These are phyloP conservation scores for Dendrocincla tyrannina DNA, from an alignment of 2,797 vertebrate species.

Conservation along the genomic window DNA sequence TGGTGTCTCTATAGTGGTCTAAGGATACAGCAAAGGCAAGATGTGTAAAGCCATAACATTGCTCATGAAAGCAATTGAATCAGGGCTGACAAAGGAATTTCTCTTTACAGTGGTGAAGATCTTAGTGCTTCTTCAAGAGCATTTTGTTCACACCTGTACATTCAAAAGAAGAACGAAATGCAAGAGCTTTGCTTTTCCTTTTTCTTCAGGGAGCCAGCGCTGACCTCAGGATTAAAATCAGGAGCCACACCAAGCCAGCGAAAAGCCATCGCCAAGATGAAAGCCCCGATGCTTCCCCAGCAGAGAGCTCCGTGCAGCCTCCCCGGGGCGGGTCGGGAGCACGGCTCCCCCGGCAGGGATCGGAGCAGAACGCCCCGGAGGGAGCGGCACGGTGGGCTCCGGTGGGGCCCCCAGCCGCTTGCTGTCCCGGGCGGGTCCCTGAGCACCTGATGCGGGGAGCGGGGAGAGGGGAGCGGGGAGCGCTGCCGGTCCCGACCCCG, in stretches of 20 bases:
- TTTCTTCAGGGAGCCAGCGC: not conserved
- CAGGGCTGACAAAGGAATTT: constrained; percentile 14
- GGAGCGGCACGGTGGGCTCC: not conserved
- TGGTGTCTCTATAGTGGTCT: not conserved
- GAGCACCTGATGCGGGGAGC: not conserved
- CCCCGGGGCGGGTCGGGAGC: not conserved
- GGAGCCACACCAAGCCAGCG: not conserved
- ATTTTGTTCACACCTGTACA: not conserved
- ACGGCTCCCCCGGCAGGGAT: not conserved
- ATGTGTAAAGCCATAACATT: not conserved
- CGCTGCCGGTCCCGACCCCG: not conserved
- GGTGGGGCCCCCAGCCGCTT: not conserved
- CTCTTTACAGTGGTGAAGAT: not conserved
- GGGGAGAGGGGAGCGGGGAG: not conserved
- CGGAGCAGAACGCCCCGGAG: not conserved
- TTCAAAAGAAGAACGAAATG: not conserved
- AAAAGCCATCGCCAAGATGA: not conserved
- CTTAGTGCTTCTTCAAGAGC: not conserved
- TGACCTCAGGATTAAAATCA: not conserved
- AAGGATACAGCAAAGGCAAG: not conserved
- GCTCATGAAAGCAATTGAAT: not conserved
- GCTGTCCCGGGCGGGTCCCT: constrained; percentile 28
- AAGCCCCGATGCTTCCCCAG: not conserved
- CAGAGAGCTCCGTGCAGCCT: not conserved
- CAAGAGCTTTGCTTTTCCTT: not conserved